These are phyloP conservation scores for Patiria miniata DNA, from an alignment of 35 echinoderm and acorn worm genomes.

Conservation along the genomic window DNA sequence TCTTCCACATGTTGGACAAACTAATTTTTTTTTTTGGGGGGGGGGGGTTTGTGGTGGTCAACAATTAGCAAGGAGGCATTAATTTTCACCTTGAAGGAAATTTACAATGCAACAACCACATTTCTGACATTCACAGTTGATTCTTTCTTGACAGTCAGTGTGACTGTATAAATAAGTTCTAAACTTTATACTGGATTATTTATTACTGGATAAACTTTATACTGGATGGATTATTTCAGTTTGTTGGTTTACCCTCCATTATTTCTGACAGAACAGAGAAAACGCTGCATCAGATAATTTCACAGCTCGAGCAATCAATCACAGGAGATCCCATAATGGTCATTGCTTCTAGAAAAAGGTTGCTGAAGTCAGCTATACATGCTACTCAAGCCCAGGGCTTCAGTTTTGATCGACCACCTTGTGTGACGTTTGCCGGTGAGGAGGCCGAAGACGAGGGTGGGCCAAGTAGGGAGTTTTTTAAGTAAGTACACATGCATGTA, in stretches of 20 bases:
- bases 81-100: too few species aligned
- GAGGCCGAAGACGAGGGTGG: not conserved
- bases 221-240: not conserved
- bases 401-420: constrained; percentile 3
- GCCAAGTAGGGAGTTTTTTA: not conserved
- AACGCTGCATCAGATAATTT: constrained; percentile 7
- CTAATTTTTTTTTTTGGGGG: too few species aligned
- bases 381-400: not conserved
- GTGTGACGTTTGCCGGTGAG: constrained; percentile 2
- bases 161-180: constrained; percentile 3
- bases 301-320: not conserved
- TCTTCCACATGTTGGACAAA: not conserved
- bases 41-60: not conserved
- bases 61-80: not conserved
- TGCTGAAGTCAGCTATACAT: not conserved
- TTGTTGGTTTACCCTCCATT: constrained; percentile 2
- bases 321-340: constrained; percentile 1
- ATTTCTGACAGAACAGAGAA: constrained; percentile 5
- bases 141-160: constrained; percentile 4
- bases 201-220: too few species aligned
- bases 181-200: constrained; percentile 1
- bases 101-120: constrained; percentile 14
- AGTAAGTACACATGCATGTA: constrained; percentile 8
- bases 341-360: not conserved
- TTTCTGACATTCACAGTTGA: constrained; percentile 2